Conservation (phyloP, 2,113 vertebrate species). For the Phainopepla nitens region DNA sequence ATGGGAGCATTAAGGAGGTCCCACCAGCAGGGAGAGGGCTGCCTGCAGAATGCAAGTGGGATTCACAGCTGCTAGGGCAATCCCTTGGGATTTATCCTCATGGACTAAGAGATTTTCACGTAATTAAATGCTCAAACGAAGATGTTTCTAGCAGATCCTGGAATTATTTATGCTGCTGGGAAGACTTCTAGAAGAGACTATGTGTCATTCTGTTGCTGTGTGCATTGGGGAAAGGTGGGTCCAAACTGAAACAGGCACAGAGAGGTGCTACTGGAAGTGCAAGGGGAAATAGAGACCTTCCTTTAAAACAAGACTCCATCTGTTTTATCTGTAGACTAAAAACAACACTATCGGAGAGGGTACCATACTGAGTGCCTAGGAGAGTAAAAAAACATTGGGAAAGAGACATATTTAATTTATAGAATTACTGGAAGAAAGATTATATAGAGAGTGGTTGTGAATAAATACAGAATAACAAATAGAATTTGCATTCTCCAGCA, state of each 20-base stretch:
- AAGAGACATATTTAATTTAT: neutral
- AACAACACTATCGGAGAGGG: neutral
- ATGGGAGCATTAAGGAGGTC: neutral
- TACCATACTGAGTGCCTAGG: neutral
- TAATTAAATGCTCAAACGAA: neutral
- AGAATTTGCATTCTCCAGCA: neutral
- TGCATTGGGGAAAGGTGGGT: neutral
- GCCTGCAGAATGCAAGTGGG: neutral
- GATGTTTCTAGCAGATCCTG: neutral
- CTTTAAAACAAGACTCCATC: neutral
- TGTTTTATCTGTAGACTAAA: neutral
- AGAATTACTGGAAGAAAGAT: neutral
- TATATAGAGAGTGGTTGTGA: neutral
- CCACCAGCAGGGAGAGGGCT: neutral
- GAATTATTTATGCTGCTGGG: neutral
- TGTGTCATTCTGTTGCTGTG: neutral
- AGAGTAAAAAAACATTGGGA: neutral
- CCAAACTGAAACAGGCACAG: neutral
- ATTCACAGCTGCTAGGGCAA: neutral
- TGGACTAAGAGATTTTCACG: neutral
- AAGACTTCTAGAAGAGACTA: neutral
- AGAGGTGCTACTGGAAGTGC: neutral
- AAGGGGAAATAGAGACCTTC: neutral
- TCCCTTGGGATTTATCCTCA: neutral
- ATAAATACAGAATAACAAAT: neutral